Evolutionary conservation across 2,797 vertebrate species (phyloP).

Genomic region (Dromococcyx pavoninus): DNA sequence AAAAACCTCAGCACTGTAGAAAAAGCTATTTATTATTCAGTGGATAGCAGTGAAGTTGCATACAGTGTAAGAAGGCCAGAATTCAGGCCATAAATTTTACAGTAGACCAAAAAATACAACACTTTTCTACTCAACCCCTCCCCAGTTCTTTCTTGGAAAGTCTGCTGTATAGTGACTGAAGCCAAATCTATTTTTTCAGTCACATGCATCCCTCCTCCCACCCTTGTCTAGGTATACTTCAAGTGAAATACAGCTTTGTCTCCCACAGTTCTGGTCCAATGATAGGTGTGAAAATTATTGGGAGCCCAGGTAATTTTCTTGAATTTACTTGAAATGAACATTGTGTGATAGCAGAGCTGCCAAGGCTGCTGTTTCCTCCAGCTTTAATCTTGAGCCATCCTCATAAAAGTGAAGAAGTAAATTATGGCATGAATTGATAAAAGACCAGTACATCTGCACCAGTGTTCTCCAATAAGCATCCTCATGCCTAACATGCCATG

Average conservation of each 20-base stretch:
- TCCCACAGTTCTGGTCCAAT: neutral
- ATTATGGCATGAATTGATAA: neutral
- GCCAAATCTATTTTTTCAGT: neutral
- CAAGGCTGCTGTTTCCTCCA: neutral
- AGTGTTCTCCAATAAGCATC: neutral
- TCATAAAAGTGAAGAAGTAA: neutral
- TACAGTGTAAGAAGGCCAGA: neutral
- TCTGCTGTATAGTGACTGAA: neutral
- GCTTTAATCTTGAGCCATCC: neutral
- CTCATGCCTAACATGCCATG: neutral
- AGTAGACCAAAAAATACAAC: neutral
- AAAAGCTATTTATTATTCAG: neutral
- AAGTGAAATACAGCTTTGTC: neutral
- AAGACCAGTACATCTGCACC: neutral
- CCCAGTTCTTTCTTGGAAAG: neutral
- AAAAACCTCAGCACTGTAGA: neutral
- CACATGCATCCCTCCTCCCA: neutral
- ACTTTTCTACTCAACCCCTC: neutral
- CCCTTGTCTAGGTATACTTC: neutral
- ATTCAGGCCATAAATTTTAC: neutral
- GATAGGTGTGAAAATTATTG: neutral
- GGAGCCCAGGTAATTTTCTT: neutral
- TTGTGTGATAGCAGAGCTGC: neutral
- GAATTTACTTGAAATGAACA: neutral
- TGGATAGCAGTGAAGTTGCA: neutral